Percentiles rank a stretch among this genome's conserved stretches.
Conservation (phyloP, 2,888 invertebrate species). For the Noctua janthe region DNA sequence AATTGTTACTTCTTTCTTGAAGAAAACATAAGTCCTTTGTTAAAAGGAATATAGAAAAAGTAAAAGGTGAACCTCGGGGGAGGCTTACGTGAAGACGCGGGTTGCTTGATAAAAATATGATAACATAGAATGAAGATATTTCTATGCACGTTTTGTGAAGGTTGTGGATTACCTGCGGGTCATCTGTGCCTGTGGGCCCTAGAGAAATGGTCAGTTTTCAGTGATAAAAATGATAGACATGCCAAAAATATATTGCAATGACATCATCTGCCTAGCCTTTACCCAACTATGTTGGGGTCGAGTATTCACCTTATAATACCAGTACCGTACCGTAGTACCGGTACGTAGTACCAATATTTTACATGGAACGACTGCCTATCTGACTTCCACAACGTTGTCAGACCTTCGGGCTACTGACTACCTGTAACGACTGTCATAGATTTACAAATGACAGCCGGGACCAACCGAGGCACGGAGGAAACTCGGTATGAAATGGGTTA, state of each 20-base stretch:
- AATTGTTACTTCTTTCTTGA: constrained; percentile 38
- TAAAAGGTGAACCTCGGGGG: constrained; percentile 34
- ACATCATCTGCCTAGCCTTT: not conserved
- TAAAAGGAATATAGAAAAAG: constrained; percentile 7
- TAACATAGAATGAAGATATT: constrained; percentile 4
- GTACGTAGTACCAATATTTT: too few relatives aligned
- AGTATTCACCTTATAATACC: too few relatives aligned
- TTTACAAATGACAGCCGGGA: too few relatives aligned
- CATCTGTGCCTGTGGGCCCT: not conserved
- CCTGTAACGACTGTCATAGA: too few relatives aligned
- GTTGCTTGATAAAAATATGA: constrained; percentile 15
- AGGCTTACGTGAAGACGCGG: constrained; percentile 24
- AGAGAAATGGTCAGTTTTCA: not conserved
- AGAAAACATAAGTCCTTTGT: constrained; percentile 40
- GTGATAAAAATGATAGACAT: not conserved
- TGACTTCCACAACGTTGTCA: too few relatives aligned
- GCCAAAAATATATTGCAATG: not conserved
- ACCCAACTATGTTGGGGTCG: too few relatives aligned
- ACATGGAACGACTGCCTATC: too few relatives aligned
- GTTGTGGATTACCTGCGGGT: not conserved
- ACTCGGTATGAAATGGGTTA: too few relatives aligned
- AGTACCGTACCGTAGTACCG: too few relatives aligned
- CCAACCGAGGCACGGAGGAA: too few relatives aligned
- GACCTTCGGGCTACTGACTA: too few relatives aligned
- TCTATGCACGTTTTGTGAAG: not conserved